A percentile compares a stretch with the other conserved stretches of the same genome.
phyloP scores from a whole-genome alignment of 2,113 vertebrate species.

The Bambusicola thoracicus region DNA sequence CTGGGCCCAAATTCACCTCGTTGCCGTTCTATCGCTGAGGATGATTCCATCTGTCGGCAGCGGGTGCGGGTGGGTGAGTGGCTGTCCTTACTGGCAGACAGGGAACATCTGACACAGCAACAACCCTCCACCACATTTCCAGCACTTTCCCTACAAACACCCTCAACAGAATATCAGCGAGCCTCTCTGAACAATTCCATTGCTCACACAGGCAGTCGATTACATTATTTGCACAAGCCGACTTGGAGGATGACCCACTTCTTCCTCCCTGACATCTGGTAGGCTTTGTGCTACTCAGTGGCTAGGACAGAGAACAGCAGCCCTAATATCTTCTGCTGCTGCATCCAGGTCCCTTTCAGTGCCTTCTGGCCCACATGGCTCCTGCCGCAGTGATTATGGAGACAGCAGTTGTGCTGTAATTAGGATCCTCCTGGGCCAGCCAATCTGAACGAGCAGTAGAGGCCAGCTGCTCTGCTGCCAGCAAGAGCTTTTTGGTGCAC shows the following conservation, averaged over 20 bases:
- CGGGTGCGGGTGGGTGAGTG: neutral
- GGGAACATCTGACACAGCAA: neutral
- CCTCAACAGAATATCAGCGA: neutral
- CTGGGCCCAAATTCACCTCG: neutral
- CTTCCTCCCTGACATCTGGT: conserved; percentile 68
- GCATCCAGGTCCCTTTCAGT: conserved; percentile 48
- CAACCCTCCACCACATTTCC: neutral
- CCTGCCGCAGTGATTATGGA: conserved; percentile 70
- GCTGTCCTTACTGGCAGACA: neutral
- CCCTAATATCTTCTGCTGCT: conserved; percentile 38
- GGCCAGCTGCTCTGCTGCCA: conserved; percentile 72
- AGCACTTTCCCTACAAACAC: neutral
- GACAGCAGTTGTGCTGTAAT: conserved; percentile 73
- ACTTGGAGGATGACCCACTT: neutral
- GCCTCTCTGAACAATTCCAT: neutral
- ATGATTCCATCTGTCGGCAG: neutral
- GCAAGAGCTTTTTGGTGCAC: conserved; percentile 69
- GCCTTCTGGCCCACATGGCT: conserved; percentile 58
- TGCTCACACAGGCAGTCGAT: neutral
- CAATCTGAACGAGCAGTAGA: conserved; percentile 62
- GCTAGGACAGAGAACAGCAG: neutral
- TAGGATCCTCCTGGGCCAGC: conserved; percentile 76
- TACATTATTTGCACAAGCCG: neutral
- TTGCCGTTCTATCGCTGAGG: neutral
- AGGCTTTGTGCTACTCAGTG: neutral